A percentile compares a stretch with the other conserved stretches of the same genome.
These are phyloP conservation scores for Kradibia gibbosae DNA, from an alignment of 1,140 invertebrate species.

Conservation along the genomic window DNA sequence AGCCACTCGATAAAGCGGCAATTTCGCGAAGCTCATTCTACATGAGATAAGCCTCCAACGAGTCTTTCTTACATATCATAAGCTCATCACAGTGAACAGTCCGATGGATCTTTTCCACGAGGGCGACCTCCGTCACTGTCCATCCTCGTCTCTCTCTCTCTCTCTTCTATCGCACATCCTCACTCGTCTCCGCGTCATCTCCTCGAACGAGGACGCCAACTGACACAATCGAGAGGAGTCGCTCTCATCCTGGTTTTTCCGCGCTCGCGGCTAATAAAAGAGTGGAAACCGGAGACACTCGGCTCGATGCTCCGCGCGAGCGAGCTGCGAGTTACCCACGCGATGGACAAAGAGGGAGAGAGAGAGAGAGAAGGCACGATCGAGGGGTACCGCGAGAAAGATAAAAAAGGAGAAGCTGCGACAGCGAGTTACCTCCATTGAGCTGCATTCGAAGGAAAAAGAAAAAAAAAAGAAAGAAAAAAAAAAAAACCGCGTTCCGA, in stretches of 20 bases:
- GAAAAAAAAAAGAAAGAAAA: too few species aligned
- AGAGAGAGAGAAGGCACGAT: not conserved
- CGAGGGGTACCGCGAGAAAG: not conserved
- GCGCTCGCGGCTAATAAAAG: not conserved
- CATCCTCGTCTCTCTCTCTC: not conserved
- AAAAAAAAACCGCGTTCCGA: too few species aligned
- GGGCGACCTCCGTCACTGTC: not conserved
- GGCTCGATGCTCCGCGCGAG: not conserved
- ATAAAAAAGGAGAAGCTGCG: not conserved
- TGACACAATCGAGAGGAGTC: not conserved
- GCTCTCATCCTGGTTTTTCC: not conserved
- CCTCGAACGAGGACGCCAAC: not conserved
- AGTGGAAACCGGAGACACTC: constrained; percentile 16
- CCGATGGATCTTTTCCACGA: not conserved
- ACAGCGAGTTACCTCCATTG: too few species aligned
- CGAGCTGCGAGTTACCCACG: not conserved
- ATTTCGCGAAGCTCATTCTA: too few species aligned
- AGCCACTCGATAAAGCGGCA: too few species aligned
- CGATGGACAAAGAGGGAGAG: constrained; percentile 28
- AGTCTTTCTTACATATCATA: not conserved
- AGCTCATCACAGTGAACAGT: not conserved
- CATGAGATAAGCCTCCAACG: too few species aligned
- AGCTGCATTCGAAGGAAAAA: too few species aligned
- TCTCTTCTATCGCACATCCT: not conserved
- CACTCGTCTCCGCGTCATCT: not conserved